Conservation (phyloP, 2,113 vertebrate species). For the Chlorodrepanis virens region DNA sequence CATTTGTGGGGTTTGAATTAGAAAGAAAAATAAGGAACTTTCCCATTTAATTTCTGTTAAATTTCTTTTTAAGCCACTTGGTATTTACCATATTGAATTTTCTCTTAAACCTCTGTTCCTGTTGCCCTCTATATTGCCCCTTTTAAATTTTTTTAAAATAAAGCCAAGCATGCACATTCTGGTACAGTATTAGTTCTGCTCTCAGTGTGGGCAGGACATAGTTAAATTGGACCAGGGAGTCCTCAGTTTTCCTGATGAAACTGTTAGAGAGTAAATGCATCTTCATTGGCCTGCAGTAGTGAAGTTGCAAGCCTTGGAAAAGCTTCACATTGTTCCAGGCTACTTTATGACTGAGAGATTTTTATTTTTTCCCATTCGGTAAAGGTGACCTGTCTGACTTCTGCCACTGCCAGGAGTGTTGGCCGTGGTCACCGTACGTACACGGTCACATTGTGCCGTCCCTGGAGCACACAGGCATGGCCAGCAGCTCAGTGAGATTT, state of each 20-base stretch:
- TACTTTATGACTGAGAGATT: neutral
- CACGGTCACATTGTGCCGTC: accelerated
- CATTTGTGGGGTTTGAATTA: neutral
- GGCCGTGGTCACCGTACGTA: accelerated
- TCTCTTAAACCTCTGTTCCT: neutral
- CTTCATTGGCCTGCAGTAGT: neutral
- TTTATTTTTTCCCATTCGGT: neutral
- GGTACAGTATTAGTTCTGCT: neutral
- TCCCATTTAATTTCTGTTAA: neutral
- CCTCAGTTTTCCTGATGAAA: neutral
- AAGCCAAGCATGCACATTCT: neutral
- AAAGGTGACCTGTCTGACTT: neutral
- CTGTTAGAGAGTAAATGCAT: neutral
- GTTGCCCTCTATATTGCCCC: neutral
- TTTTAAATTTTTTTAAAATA: neutral
- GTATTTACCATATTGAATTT: neutral
- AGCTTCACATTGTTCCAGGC: neutral
- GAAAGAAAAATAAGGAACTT: neutral
- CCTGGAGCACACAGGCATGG: neutral
- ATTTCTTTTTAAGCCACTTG: neutral
- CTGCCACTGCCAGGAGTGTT: neutral
- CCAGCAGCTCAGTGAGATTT: neutral
- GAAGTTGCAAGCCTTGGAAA: neutral
- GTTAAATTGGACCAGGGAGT: neutral
- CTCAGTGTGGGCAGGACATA: accelerated